Percentiles rank a stretch among this genome's conserved stretches.
Evolutionary conservation across 2,888 invertebrate species (phyloP).

Genomic region (Pachydiplax longipennis): DNA sequence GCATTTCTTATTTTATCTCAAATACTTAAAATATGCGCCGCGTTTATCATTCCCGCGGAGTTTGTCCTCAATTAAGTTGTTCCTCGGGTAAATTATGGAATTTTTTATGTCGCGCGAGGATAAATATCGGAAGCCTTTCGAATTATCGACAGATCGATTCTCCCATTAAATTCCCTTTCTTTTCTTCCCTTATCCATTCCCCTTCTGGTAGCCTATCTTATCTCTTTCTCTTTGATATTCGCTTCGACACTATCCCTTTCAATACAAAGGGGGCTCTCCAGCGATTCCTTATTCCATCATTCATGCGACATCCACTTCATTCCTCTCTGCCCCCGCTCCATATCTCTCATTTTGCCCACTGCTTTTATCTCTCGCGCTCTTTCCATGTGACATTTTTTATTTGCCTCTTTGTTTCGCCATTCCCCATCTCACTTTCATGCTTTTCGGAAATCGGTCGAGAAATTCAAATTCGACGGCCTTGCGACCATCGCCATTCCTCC

Average conservation of each 20-base stretch:
- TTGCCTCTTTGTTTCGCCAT: background rate
- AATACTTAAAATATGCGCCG: background rate
- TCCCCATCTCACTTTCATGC: background rate
- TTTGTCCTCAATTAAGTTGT: background rate
- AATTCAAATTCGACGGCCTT: background rate
- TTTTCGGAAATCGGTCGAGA: background rate
- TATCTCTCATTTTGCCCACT: background rate
- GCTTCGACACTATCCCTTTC: background rate
- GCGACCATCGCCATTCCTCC: background rate
- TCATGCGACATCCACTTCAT: slow-evolving; percentile 1
- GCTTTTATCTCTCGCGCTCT: background rate
- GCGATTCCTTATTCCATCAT: background rate
- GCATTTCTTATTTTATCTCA: background rate
- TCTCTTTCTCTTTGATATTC: background rate
- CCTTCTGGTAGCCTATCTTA: background rate
- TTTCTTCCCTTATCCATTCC: background rate
- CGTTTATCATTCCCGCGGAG: background rate
- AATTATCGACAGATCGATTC: background rate
- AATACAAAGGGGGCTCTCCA: background rate
- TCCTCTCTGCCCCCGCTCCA: background rate
- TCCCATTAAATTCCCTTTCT: background rate
- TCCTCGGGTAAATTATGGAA: background rate
- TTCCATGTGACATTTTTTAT: background rate
- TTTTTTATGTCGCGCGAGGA: background rate
- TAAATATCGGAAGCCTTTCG: background rate